Conservation (phyloP, 2,797 vertebrate species). For the Echeneis naucrates region DNA sequence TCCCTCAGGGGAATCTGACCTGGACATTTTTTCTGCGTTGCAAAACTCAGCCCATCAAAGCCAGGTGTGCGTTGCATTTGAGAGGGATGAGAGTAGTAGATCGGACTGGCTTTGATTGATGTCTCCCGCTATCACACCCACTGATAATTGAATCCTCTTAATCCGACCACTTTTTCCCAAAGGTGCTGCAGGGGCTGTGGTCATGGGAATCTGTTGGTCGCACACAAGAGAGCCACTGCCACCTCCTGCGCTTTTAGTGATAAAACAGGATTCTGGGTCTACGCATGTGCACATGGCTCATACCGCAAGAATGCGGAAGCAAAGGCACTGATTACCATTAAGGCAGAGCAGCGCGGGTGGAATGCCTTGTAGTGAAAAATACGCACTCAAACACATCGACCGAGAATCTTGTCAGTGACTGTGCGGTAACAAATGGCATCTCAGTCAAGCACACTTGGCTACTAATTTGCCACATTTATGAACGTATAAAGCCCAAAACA, state of each 20-base stretch:
- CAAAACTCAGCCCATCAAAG: constrained; percentile 32
- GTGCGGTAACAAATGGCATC: neutral
- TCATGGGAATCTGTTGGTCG: constrained; percentile 51
- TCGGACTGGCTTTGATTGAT: constrained; percentile 62
- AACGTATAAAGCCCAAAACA: neutral
- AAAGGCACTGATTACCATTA: neutral
- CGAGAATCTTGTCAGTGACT: neutral
- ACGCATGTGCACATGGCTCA: neutral
- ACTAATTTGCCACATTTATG: neutral
- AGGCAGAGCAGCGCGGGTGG: neutral
- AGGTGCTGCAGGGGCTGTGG: constrained; percentile 67
- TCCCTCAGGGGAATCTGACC: constrained; percentile 27
- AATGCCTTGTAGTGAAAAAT: neutral
- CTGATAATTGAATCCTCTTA: constrained; percentile 66
- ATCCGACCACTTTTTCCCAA: constrained; percentile 61
- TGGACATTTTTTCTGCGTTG: constrained; percentile 31
- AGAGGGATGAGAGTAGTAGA: constrained; percentile 51
- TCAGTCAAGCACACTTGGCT: neutral
- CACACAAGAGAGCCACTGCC: constrained; percentile 38
- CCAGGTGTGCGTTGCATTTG: constrained; percentile 46
- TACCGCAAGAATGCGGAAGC: neutral
- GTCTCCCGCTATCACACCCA: constrained; percentile 59
- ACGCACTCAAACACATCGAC: neutral
- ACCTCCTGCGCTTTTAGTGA: constrained; percentile 47
- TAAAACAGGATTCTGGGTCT: constrained; percentile 14